Conservation (phyloP, 2,797 vertebrate genomes). For the Bovichtus variegatus region DNA sequence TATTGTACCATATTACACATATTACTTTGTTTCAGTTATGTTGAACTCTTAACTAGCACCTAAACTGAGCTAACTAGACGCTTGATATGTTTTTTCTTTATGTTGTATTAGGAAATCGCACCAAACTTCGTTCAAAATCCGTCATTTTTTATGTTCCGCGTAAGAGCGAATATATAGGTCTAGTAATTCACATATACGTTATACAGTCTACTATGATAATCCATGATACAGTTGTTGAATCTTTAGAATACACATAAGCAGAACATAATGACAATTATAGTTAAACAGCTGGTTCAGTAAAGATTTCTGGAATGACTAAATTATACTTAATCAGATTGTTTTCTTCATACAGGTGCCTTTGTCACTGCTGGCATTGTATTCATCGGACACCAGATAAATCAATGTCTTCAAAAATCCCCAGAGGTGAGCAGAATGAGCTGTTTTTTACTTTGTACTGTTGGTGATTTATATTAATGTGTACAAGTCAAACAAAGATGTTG, state of each 20-base stretch:
- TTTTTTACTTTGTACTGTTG: neutral
- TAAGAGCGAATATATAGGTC: too few species aligned
- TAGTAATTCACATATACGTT: neutral
- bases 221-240: neutral
- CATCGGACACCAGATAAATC: neutral
- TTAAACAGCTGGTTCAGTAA: neutral
- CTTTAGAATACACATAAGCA: accelerated
- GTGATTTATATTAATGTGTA: neutral
- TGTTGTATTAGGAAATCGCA: neutral
- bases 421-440: conserved; percentile 43
- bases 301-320: neutral
- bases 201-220: too few species aligned
- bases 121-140: conserved; percentile 6
- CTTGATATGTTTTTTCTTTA: neutral
- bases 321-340: neutral
- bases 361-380: neutral
- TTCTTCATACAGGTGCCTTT: conserved; percentile 24
- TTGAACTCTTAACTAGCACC: neutral
- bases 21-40: neutral
- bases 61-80: neutral
- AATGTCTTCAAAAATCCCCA: conserved; percentile 78
- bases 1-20: neutral
- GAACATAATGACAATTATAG: neutral
- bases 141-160: neutral
- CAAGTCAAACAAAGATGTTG: neutral